Percentiles rank a stretch among this genome's conserved stretches.
Evolutionary conservation across 37 sponge, comb jelly and placozoan species (phyloP).

Genomic region (Geodia barretti): DNA sequence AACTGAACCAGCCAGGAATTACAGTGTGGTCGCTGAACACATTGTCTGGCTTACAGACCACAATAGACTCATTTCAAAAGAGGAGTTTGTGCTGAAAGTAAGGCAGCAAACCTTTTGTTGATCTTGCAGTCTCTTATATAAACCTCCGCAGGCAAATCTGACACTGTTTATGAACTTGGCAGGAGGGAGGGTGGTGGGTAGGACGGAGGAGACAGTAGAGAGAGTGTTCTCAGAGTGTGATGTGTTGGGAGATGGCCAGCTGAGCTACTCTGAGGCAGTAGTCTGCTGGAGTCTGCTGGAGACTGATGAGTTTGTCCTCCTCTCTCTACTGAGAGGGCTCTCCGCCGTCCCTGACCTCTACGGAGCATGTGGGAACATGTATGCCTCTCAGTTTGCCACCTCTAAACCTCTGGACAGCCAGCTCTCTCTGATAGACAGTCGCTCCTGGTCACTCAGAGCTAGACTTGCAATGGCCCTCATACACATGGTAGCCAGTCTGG

Average conservation of each 20-base stretch:
- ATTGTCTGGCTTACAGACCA: background rate
- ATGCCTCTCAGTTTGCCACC: conserved; percentile 47
- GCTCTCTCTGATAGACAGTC: background rate
- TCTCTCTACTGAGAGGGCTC: conserved; percentile 27
- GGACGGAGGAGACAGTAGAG: conserved; percentile 6
- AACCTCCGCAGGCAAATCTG: conserved; percentile 12
- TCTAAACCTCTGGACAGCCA: conserved; percentile 15
- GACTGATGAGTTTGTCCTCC: conserved; percentile 52
- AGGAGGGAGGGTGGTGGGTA: background rate
- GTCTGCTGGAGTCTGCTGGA: conserved; percentile 53
- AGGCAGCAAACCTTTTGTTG: background rate
- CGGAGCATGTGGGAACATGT: conserved; percentile 66
- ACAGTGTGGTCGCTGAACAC: background rate
- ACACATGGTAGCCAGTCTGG: conserved; percentile 55
- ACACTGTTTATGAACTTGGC: conserved; percentile 8
- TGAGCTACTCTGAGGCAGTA: conserved; percentile 38
- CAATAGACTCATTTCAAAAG: background rate
- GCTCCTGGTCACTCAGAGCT: conserved; percentile 43
- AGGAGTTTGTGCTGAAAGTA: background rate
- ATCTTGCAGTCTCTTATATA: too few species aligned
- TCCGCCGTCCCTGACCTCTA: conserved; percentile 35
- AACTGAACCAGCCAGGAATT: too few species aligned
- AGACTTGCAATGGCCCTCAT: conserved; percentile 49
- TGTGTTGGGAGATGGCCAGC: conserved; percentile 23
- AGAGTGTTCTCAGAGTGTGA: conserved; percentile 55